phyloP scores from a whole-genome alignment of 2,797 vertebrate species.

The Hydrophis major region DNA sequence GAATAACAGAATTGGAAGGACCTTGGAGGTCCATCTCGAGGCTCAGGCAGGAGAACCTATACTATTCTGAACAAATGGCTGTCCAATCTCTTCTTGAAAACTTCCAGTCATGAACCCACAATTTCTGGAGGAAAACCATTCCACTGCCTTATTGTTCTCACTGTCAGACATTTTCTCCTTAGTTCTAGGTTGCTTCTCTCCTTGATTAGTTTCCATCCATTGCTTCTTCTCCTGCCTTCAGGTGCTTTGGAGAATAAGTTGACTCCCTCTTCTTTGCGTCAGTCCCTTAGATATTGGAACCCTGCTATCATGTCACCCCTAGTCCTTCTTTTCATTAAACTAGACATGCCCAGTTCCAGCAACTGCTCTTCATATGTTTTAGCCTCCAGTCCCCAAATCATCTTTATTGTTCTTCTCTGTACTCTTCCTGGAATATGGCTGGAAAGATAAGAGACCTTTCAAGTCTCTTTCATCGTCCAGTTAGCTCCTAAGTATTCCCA shows the following conservation, averaged over 20 bases:
- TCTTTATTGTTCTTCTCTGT: neutral
- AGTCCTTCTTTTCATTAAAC: neutral
- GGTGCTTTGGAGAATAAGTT: neutral
- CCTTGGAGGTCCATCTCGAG: neutral
- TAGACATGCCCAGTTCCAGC: neutral
- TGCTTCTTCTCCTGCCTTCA: neutral
- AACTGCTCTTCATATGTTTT: neutral
- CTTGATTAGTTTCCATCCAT: neutral
- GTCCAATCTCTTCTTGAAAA: neutral
- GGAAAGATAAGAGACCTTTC: neutral
- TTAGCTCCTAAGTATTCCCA: neutral
- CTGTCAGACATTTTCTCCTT: neutral
- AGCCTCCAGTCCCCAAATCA: neutral
- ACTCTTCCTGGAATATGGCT: neutral
- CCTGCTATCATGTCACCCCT: neutral
- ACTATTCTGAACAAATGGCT: neutral
- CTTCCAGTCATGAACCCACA: neutral
- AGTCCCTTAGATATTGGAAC: neutral
- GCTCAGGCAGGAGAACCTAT: neutral
- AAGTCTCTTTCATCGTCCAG: neutral
- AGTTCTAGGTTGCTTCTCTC: neutral
- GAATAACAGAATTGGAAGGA: neutral
- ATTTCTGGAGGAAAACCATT: neutral
- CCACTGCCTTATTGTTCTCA: neutral
- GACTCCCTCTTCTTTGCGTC: neutral